These are phyloP conservation scores for Folsomia candida DNA, from an alignment of 2,888 invertebrate genomes.

Conservation along the genomic window DNA sequence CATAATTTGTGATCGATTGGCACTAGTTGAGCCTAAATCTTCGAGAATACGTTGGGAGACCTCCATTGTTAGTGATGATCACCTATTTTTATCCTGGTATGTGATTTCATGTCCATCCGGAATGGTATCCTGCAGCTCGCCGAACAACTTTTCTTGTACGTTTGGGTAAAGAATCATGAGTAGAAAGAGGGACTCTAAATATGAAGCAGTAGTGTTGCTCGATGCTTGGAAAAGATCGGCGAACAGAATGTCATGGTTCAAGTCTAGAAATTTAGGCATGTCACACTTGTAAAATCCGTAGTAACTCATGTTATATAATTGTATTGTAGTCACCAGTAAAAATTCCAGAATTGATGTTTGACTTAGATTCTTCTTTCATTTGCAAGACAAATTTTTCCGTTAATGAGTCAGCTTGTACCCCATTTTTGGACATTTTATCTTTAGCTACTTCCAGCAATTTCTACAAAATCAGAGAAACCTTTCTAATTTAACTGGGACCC, in stretches of 20 bases:
- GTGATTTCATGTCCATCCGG: neutral
- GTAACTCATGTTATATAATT: neutral
- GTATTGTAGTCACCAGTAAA: neutral
- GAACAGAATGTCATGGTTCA: neutral
- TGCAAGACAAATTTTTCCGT: neutral
- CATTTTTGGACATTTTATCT: neutral
- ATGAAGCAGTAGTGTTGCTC: neutral
- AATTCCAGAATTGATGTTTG: neutral
- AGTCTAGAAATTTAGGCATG: neutral
- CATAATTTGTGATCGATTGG: too few species aligned
- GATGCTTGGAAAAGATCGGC: neutral
- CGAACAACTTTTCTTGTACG: neutral
- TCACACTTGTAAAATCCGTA: neutral
- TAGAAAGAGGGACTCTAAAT: neutral
- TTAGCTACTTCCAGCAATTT: neutral
- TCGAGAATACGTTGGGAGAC: too few species aligned
- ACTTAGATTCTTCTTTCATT: neutral
- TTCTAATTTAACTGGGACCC: too few species aligned
- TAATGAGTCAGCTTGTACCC: neutral
- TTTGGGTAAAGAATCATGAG: conserved; percentile 8
- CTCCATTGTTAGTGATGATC: too few species aligned
- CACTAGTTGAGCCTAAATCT: too few species aligned
- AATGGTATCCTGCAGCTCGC: neutral
- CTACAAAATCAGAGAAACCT: too few species aligned
- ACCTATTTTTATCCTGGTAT: neutral